These are phyloP conservation scores for Heliornis fulica DNA, from an alignment of 2,113 vertebrate genomes.

Conservation along the genomic window DNA sequence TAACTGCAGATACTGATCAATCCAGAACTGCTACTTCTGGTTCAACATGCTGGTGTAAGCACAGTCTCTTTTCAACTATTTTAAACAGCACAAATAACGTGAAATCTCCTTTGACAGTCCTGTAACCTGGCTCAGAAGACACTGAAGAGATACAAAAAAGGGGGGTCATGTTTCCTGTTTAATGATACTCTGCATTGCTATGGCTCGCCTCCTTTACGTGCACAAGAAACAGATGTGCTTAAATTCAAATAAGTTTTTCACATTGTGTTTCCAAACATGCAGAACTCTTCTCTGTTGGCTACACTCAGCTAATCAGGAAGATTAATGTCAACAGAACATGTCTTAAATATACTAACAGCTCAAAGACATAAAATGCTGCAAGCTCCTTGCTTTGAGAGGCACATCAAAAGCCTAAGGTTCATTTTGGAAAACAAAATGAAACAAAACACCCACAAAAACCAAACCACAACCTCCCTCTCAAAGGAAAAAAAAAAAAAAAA, in stretches of 20 bases:
- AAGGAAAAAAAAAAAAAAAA: too few species aligned
- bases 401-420: background rate
- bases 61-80: background rate
- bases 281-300: background rate
- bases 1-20: background rate
- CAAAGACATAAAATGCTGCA: background rate
- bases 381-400: background rate
- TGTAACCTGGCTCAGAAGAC: background rate
- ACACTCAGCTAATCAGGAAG: background rate
- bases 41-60: background rate
- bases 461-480: too few species aligned
- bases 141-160: accelerated
- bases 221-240: background rate
- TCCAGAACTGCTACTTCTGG: background rate
- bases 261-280: background rate
- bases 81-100: background rate
- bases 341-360: background rate
- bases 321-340: background rate
- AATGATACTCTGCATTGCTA: background rate
- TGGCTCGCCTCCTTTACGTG: background rate
- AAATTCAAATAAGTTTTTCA: background rate
- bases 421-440: background rate
- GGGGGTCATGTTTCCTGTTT: background rate
- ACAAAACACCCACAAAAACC: background rate
- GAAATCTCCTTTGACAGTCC: background rate